Evolutionary conservation across 2,888 invertebrate genomes (phyloP), one percentile per base, ranked within the genome.

Genomic region (Sphaerophoria taeniata): DNA sequence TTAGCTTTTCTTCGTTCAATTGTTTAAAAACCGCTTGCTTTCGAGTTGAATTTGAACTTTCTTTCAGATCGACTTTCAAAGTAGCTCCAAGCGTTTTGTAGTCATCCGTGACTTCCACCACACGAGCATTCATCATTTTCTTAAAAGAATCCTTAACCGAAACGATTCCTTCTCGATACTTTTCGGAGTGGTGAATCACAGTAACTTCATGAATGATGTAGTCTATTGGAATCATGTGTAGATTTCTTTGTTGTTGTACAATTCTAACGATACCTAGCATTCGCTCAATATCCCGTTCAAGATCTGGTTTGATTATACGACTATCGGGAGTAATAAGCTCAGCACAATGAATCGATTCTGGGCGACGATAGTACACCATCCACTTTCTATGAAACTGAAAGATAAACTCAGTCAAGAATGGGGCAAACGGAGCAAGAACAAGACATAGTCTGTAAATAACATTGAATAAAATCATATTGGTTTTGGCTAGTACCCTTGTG

Each of bases 361-460:
- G 92, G 0, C 47, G 63, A 0, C 43, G 91, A 5, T 96, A 91
- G 0, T 0, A 63, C 9, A 61, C 3, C 0, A 75, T 45, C 49
- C 67, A 81, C 0, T 12, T 55, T 1, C 24, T 9, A 33, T 75
- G 49, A 0, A 60, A 9, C 58, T 97, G 97, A 92, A 97, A 99
- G 95, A 99, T 97, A 79, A 95, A 94, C 92, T 99, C 99, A 0
- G 97, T 96, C 71, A 99, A 93, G 92, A 97, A 99, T 0, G 99
- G 99, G 1, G 98, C 97, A 92, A 98, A 98, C 0, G 99, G 98
- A 4, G 98, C 96, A 96, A 99, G 98, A 87, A 98, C 95, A 87
- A 75, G 36, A 53, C 87, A 63, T 95, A 55, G 0, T 7, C 56
- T 85, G 9, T 78, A 72, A 12, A 82, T 75, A 2, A 78, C 51